phyloP scores from a whole-genome alignment of 2,113 vertebrate species.

The Collichthys lucidus region DNA sequence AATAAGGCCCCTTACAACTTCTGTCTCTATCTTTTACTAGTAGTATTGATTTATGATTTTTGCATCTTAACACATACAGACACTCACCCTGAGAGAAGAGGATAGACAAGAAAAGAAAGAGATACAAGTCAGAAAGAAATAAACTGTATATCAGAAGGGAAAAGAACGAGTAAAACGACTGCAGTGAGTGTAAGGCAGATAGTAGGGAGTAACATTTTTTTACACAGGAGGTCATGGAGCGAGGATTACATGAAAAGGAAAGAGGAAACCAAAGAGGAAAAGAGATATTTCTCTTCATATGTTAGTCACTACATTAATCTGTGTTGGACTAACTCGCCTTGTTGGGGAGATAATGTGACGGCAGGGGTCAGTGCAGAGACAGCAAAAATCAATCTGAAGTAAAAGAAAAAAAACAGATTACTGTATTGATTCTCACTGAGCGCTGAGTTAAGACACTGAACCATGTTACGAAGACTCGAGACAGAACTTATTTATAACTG shows the following conservation, averaged over 20 bases:
- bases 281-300: slow-evolving; percentile 56
- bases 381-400: slow-evolving; percentile 81
- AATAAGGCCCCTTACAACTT: background rate
- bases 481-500: slow-evolving; percentile 51
- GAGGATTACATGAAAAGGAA: slow-evolving; percentile 17
- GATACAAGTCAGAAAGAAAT: slow-evolving; percentile 4
- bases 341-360: slow-evolving; percentile 83
- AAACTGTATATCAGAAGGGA: slow-evolving; percentile 1
- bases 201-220: slow-evolving; percentile 16
- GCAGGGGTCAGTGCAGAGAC: slow-evolving; percentile 78
- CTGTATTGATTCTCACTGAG: slow-evolving; percentile 77
- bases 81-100: background rate
- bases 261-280: slow-evolving; percentile 34
- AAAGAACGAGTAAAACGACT: background rate
- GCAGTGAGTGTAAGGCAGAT: slow-evolving; percentile 32
- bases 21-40: background rate
- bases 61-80: background rate
- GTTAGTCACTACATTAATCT: slow-evolving; percentile 77
- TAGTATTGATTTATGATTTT: slow-evolving; percentile 13
- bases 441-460: slow-evolving; percentile 73
- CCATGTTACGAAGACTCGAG: slow-evolving; percentile 50
- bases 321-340: slow-evolving; percentile 79
- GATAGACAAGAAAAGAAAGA: background rate
- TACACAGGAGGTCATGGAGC: slow-evolving; percentile 11
- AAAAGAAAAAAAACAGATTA: slow-evolving; percentile 78